Conservation (phyloP, 2,888 invertebrate species). For the Timema cristinae region DNA sequence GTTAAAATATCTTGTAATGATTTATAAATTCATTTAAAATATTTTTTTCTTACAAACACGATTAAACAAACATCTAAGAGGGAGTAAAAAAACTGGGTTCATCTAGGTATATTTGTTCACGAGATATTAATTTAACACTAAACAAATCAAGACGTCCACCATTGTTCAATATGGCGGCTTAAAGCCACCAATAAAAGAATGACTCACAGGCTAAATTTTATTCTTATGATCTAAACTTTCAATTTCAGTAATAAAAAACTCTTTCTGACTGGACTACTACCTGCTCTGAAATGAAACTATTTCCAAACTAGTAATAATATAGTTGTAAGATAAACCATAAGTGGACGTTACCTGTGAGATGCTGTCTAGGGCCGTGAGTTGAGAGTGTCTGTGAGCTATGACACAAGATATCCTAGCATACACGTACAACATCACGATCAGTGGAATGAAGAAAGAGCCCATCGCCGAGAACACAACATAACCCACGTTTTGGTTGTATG, state of each 20-base stretch:
- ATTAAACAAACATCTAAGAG: no score
- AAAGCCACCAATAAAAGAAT: neutral
- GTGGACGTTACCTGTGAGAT: constrained; percentile 20
- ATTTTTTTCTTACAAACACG: neutral
- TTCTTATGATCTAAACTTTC: no score
- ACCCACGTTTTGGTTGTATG: constrained; percentile 87
- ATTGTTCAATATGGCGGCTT: neutral
- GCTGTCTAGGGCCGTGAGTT: constrained; percentile 61
- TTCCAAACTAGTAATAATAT: neutral
- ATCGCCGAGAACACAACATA: constrained; percentile 95
- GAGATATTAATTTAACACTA: neutral
- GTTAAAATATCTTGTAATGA: no score
- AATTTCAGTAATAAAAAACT: no score
- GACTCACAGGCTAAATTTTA: neutral
- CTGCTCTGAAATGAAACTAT: neutral
- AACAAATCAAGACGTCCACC: neutral
- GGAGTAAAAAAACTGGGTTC: no score
- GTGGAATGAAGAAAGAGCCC: constrained; percentile 94
- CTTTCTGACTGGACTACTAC: no score
- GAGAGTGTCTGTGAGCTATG: constrained; percentile 72
- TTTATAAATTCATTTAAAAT: no score
- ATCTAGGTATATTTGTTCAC: no score
- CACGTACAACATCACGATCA: constrained; percentile 92
- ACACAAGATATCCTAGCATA: constrained; percentile 87
- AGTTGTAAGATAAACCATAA: neutral